Conservation (phyloP, 2,797 vertebrate species). For the Oreochromis grahami region DNA sequence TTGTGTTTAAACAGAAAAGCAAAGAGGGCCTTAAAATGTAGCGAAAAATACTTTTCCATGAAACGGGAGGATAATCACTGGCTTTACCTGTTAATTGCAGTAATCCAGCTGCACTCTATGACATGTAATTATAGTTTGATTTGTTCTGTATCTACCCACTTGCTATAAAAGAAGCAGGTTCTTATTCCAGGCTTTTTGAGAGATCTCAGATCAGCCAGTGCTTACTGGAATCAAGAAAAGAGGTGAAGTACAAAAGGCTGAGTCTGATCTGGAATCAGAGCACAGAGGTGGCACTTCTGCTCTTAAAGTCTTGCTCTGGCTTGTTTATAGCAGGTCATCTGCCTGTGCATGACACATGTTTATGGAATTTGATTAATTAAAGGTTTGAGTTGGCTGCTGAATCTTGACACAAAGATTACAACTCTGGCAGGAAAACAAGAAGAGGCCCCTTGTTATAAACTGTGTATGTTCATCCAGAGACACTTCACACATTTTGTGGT, state of each 20-base stretch:
- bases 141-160: background rate
- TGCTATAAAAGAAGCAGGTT: background rate
- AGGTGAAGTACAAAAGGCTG: background rate
- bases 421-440: constrained; percentile 5
- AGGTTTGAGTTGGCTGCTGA: constrained; percentile 43
- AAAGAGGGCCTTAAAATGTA: constrained; percentile 7
- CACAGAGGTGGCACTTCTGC: background rate
- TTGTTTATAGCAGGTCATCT: constrained; percentile 21
- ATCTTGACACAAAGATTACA: constrained; percentile 57
- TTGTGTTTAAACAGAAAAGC: background rate
- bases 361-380: constrained; percentile 73
- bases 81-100: constrained; percentile 51
- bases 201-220: constrained; percentile 9
- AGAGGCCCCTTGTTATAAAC: constrained; percentile 8
- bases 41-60: constrained; percentile 38
- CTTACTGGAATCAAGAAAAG: background rate
- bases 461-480: background rate
- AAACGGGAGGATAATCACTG: constrained; percentile 39
- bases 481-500: constrained; percentile 20
- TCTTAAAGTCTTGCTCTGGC: constrained; percentile 35
- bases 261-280: constrained; percentile 26
- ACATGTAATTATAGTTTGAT: constrained; percentile 48
- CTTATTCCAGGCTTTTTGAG: background rate
- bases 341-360: constrained; percentile 41
- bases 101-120: constrained; percentile 48